Evolutionary conservation across 1,140 invertebrate species (phyloP).

Genomic region (Heliconius hewitsoni): DNA sequence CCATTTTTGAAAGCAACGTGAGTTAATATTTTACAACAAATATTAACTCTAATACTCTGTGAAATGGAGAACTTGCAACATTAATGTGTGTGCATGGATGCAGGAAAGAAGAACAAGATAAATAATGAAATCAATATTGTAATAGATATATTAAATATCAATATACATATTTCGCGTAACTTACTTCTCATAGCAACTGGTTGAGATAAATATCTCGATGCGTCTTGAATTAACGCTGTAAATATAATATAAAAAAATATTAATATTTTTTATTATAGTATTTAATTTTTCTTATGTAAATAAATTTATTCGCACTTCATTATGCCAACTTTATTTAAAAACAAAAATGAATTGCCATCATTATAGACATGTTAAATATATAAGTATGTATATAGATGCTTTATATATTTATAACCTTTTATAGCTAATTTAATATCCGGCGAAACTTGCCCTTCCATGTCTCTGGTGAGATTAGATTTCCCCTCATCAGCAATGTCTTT

Average conservation of each 20-base stretch:
- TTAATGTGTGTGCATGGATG: too few species aligned
- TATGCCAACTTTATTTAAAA: background rate
- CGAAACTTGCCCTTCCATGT: conserved; percentile 51
- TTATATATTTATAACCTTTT: conserved; percentile 46
- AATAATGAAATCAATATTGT: background rate
- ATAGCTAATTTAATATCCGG: conserved; percentile 51
- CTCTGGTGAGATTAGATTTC: conserved; percentile 50
- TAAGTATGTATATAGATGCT: too few species aligned
- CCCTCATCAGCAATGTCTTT: conserved; percentile 64
- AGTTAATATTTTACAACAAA: too few species aligned
- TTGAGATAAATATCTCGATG: conserved; percentile 56
- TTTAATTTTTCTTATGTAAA: too few species aligned
- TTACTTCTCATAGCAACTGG: conserved; percentile 57
- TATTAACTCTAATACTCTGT: too few species aligned
- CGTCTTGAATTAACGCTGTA: conserved; percentile 55
- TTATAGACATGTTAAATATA: too few species aligned
- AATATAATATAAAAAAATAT: conserved; percentile 11
- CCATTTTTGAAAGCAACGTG: too few species aligned
- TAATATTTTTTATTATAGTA: background rate
- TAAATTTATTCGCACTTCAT: background rate
- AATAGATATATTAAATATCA: background rate
- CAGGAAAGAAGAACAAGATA: background rate
- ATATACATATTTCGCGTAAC: background rate
- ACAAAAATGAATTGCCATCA: too few species aligned
- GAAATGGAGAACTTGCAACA: too few species aligned